Conservation (phyloP, 2,888 invertebrate genomes). For the Cephus runcator region DNA sequence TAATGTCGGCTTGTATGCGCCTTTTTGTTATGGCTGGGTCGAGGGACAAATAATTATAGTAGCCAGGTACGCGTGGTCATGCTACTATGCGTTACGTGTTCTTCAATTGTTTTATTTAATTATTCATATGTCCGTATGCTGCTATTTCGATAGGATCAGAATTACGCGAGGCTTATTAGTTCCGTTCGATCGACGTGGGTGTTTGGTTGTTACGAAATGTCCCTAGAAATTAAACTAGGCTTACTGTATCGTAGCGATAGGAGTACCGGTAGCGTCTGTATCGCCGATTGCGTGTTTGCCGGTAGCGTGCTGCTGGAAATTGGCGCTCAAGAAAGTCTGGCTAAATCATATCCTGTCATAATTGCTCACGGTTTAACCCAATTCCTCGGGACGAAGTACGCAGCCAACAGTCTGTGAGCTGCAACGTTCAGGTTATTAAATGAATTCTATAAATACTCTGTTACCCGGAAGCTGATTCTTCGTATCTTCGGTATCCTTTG, state of each 20-base stretch:
- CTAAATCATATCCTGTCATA: slow-evolving; percentile 57
- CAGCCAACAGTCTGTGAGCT: neutral
- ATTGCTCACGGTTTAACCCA: slow-evolving; percentile 54
- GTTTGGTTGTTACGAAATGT: neutral
- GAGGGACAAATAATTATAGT: neutral
- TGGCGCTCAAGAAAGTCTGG: slow-evolving; percentile 49
- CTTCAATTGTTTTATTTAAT: neutral
- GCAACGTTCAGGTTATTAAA: neutral
- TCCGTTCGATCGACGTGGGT: neutral
- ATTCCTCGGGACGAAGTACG: slow-evolving; percentile 41
- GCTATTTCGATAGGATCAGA: neutral
- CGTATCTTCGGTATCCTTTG: neutral
- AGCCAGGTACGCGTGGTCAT: neutral
- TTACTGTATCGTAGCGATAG: neutral
- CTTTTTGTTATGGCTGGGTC: neutral
- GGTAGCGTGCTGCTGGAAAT: slow-evolving; percentile 32
- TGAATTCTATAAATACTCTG: neutral
- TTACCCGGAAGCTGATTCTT: neutral
- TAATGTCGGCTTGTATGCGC: too few species aligned
- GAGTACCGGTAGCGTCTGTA: slow-evolving; percentile 27
- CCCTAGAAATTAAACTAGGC: neutral
- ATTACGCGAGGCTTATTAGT: neutral
- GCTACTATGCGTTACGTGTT: neutral
- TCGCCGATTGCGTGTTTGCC: slow-evolving; percentile 31
- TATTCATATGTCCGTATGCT: neutral